phyloP scores from a whole-genome alignment of 2,797 vertebrate genomes.

The Lagodon rhomboides region DNA sequence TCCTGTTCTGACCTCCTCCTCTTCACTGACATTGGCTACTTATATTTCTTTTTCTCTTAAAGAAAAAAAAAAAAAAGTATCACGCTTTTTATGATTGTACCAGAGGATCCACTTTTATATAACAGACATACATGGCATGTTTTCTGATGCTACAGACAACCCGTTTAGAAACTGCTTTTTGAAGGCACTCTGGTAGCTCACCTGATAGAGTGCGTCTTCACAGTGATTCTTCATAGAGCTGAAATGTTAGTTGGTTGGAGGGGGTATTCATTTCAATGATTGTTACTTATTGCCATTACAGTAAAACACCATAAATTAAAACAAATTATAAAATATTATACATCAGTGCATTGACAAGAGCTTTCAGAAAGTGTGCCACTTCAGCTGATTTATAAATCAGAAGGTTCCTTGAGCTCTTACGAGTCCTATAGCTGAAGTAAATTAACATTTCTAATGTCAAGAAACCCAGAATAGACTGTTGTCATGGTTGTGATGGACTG shows the following conservation, averaged over 20 bases:
- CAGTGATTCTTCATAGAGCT: neutral
- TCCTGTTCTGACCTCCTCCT: constrained; percentile 3
- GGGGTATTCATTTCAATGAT: neutral
- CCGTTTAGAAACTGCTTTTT: neutral
- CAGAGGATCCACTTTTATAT: neutral
- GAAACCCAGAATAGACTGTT: constrained; percentile 25
- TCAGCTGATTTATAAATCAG: constrained; percentile 11
- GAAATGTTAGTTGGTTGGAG: neutral
- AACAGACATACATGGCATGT: neutral
- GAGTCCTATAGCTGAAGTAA: neutral
- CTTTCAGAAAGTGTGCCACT: neutral
- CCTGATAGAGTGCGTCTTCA: neutral
- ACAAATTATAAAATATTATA: neutral
- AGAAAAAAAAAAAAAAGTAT: no score
- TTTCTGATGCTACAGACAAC: neutral
- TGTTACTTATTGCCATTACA: neutral
- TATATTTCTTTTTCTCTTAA: neutral
- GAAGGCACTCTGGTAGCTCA: no score
- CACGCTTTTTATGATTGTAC: neutral
- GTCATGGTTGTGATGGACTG: neutral
- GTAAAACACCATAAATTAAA: neutral
- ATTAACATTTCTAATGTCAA: constrained; percentile 20
- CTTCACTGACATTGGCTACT: neutral
- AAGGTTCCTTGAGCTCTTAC: constrained; percentile 9
- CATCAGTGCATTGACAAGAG: neutral